Base-by-base conservation (phyloP, 2,888 invertebrate species). In the Trachelus troglodyta region DNA sequence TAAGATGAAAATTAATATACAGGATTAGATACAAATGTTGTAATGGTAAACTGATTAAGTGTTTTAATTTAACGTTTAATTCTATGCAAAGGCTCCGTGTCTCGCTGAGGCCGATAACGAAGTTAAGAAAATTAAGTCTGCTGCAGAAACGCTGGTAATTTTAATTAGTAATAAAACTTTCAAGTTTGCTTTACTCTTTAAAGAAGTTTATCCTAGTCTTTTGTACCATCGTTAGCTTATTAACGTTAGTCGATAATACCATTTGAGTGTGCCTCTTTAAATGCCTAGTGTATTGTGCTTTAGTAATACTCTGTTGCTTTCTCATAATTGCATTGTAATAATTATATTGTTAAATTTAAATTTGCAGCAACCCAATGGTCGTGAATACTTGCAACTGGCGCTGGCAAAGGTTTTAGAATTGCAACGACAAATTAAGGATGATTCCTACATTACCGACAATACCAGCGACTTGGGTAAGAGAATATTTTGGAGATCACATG, bases 381-480 rank as follows among this genome's bases (percentile, higher is more conserved):
- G 85, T 56, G 90, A 91, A 78, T 91, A 91, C 80, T 77, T 91
- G 76, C 89, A 90, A 77, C 80, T 90, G 77, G 89, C 89, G 69
- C 80, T 91, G 35, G 83, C 86, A 0, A 87, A 85, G 81, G 87
- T 91, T 31, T 79, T 89, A 56, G 89, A 90, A 76, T 83, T 91
- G 56, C 91, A 91, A 77, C 86, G 86, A 69, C 85, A 89, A 81
- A 85, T 91, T 75, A 86, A 85, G 79, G 89, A 90, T 69, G 87
- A 88, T 76, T 85, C 87, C 34, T 87, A 88, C 69, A 78, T 84
- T 35, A 77, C 82, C 69, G 86, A 85, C 40, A 85, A 82, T 76
- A 84, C 86, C 56, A 86, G 85, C 77, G 89, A 90, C 80, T 81
- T 85, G 34, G 89, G 89, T 90, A 86, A 86, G 31, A 74, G 12